phyloP scores from a whole-genome alignment of 2,888 invertebrate genomes.

The Augiades crinisus region DNA sequence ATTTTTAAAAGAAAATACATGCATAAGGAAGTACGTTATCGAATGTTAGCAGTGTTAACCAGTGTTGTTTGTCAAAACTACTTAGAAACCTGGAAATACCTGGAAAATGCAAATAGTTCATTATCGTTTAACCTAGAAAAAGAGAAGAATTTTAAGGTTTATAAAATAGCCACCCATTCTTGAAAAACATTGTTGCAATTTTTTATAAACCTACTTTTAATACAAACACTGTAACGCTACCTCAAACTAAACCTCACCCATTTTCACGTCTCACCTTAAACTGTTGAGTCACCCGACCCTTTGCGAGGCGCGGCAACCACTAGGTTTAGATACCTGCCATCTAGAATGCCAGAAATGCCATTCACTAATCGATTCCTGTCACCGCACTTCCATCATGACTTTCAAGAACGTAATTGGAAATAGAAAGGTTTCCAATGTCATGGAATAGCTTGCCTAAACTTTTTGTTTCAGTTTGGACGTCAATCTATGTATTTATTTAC shows the following conservation, averaged over 20 bases:
- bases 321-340: conserved; percentile 4
- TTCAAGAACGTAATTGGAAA: conserved; percentile 22
- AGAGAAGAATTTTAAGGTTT: no score
- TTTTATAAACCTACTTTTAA: not conserved
- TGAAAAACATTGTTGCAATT: not conserved
- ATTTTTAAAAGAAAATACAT: no score
- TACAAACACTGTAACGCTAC: conserved; percentile 4
- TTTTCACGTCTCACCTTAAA: conserved; percentile 6
- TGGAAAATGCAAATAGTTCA: no score
- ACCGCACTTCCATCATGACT: conserved; percentile 23
- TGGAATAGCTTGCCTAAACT: not conserved
- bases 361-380: conserved; percentile 23
- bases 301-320: conserved; percentile 4
- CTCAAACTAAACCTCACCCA: not conserved
- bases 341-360: conserved; percentile 25
- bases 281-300: conserved; percentile 20
- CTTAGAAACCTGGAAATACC: no score
- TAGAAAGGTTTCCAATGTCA: conserved; percentile 6
- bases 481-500: no score
- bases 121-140: no score
- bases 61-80: no score
- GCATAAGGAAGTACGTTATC: no score
- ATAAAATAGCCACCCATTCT: no score
- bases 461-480: not conserved
- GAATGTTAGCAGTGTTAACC: no score